phyloP scores from a whole-genome alignment of 2,797 vertebrate species.

The Rhabdophis nuchalis region DNA sequence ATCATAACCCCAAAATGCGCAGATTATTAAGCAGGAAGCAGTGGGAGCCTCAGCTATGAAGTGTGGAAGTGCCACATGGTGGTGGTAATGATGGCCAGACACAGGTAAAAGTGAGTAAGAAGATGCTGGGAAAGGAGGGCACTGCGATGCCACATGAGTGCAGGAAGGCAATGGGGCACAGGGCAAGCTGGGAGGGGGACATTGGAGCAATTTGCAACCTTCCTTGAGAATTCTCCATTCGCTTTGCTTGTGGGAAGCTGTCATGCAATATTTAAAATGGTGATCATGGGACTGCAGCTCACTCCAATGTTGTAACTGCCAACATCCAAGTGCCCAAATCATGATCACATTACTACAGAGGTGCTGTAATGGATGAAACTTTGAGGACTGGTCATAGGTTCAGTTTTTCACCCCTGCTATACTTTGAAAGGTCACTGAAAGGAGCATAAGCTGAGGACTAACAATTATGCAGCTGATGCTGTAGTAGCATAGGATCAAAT shows the following conservation, averaged over 20 bases:
- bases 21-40: neutral
- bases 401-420: neutral
- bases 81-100: neutral
- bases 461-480: neutral
- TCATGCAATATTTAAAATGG: neutral
- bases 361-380: neutral
- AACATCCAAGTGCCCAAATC: neutral
- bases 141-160: neutral
- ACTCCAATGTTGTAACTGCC: neutral
- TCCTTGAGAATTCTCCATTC: neutral
- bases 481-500: neutral
- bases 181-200: neutral
- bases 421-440: neutral
- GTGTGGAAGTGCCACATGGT: neutral
- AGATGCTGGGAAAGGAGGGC: neutral
- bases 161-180: neutral
- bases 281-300: neutral
- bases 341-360: neutral
- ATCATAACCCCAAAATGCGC: neutral
- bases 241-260: neutral
- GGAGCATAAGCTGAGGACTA: neutral
- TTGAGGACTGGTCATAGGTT: neutral
- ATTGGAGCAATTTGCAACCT: neutral
- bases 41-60: neutral
- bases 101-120: neutral